Evolutionary conservation across 2,888 invertebrate genomes (phyloP).

Genomic region (Stenichneumon culpator): DNA sequence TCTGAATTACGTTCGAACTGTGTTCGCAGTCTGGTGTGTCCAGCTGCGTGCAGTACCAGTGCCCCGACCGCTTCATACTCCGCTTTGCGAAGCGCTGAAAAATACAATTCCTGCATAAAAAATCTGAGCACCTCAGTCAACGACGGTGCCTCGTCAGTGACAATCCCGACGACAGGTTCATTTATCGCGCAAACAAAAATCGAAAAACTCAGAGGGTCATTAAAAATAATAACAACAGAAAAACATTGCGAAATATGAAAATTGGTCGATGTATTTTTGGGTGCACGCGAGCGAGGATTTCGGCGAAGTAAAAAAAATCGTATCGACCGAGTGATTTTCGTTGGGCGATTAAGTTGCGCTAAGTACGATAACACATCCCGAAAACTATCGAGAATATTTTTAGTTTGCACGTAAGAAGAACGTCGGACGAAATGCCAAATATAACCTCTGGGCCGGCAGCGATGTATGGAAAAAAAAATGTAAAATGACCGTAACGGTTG

Average conservation of each 20-base stretch:
- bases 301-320: neutral
- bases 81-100: slow-evolving; percentile 73
- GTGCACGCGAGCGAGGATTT: neutral
- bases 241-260: neutral
- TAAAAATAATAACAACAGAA: neutral
- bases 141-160: too few species aligned
- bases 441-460: slow-evolving; percentile 75
- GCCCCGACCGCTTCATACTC: slow-evolving; percentile 77
- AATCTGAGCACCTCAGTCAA: too few species aligned
- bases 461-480: slow-evolving; percentile 3
- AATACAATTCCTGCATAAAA: neutral
- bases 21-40: slow-evolving; percentile 81
- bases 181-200: too few species aligned
- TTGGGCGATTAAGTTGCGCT: neutral
- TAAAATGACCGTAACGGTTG: neutral
- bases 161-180: too few species aligned
- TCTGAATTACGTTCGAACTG: slow-evolving; percentile 78
- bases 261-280: neutral
- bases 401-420: slow-evolving; percentile 48
- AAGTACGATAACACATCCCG: neutral
- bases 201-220: neutral
- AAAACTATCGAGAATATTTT: slow-evolving; percentile 19
- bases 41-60: slow-evolving; percentile 80
- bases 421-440: slow-evolving; percentile 48
- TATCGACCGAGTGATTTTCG: neutral